Evolutionary conservation across 2,888 invertebrate genomes (phyloP).

Genomic region (Volucella bombylans): DNA sequence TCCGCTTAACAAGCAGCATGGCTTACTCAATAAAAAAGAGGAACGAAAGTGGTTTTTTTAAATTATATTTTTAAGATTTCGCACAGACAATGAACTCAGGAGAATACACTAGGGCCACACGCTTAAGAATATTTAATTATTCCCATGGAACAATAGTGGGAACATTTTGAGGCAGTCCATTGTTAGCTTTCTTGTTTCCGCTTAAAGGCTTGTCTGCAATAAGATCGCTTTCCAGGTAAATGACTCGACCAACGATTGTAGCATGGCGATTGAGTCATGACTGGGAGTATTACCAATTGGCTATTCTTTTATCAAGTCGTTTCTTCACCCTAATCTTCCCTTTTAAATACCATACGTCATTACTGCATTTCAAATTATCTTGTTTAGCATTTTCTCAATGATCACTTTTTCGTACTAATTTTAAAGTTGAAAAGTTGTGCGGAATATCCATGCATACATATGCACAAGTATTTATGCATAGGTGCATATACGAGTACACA

Average conservation of each 20-base stretch:
- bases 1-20: constrained; percentile 28
- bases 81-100: constrained; percentile 66
- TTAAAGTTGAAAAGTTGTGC: constrained; percentile 17
- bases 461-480: not conserved
- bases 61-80: constrained; percentile 44
- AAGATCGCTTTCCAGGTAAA: constrained; percentile 54
- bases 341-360: constrained; percentile 52
- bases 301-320: constrained; percentile 1
- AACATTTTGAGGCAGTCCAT: constrained; percentile 56
- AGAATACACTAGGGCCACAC: constrained; percentile 62
- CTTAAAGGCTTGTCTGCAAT: constrained; percentile 62
- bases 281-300: constrained; percentile 66
- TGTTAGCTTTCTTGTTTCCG: constrained; percentile 63
- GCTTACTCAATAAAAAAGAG: constrained; percentile 60
- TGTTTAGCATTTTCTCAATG: constrained; percentile 56
- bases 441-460: not conserved
- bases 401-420: constrained; percentile 28
- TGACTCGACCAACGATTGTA: constrained; percentile 38
- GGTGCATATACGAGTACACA: too few relatives aligned
- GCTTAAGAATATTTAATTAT: constrained; percentile 72
- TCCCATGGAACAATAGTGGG: constrained; percentile 72
- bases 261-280: constrained; percentile 66
- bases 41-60: constrained; percentile 44
- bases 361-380: constrained; percentile 65
- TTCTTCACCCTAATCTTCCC: constrained; percentile 13